Evolutionary conservation across 1,140 invertebrate genomes (phyloP).

Genomic region (Pectinophora gossypiella): DNA sequence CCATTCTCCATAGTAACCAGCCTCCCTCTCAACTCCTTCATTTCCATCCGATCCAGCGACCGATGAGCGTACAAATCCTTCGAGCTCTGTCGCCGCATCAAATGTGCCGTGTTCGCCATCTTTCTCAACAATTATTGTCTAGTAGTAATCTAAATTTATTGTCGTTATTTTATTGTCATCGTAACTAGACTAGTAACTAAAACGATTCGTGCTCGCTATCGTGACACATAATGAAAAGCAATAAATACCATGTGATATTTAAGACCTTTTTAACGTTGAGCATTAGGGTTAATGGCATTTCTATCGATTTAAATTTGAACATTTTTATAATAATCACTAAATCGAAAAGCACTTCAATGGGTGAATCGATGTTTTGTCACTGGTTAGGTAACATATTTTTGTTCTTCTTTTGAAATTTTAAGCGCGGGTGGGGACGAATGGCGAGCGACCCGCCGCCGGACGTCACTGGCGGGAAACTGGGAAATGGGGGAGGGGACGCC

Average conservation of each 20-base stretch:
- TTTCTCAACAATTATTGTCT: slow-evolving; percentile 28
- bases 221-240: slow-evolving; percentile 48
- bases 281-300: slow-evolving; percentile 12
- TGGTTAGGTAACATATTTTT: slow-evolving; percentile 9
- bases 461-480: slow-evolving; percentile 55
- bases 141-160: slow-evolving; percentile 33
- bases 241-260: slow-evolving; percentile 29
- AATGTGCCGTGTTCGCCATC: slow-evolving; percentile 93
- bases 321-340: slow-evolving; percentile 18
- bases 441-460: slow-evolving; percentile 22
- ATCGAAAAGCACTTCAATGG: slow-evolving; percentile 8
- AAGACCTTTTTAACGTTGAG: slow-evolving; percentile 18
- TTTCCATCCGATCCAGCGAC: slow-evolving; percentile 88
- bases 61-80: slow-evolving; percentile 87
- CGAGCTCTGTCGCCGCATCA: slow-evolving; percentile 90
- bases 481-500: slow-evolving; percentile 24
- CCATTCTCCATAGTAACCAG: slow-evolving; percentile 86
- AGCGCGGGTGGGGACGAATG: slow-evolving; percentile 15
- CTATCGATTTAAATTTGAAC: slow-evolving; percentile 29
- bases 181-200: slow-evolving; percentile 27
- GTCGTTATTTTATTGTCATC: slow-evolving; percentile 28
- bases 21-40: slow-evolving; percentile 89
- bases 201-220: slow-evolving; percentile 46
- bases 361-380: slow-evolving; percentile 7
- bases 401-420: slow-evolving; percentile 17